These are phyloP conservation scores for Eupithecia pulchellata DNA, from an alignment of 2,888 invertebrate genomes.

Conservation along the genomic window DNA sequence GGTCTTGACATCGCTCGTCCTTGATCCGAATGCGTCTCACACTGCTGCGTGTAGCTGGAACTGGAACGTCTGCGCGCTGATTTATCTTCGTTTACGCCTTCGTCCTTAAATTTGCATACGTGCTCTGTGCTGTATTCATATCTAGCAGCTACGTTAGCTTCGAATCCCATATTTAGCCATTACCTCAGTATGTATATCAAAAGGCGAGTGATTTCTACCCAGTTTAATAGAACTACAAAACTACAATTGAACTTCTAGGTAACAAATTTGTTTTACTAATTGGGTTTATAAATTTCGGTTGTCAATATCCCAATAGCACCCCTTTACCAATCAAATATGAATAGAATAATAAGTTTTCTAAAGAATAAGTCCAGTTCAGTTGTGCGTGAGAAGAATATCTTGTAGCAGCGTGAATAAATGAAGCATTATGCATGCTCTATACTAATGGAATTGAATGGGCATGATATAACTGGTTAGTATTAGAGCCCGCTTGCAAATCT, in stretches of 20 bases:
- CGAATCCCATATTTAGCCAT: not conserved
- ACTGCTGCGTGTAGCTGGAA: slow-evolving; percentile 27
- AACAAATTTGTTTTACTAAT: not conserved
- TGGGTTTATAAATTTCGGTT: no score
- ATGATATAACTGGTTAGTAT: slow-evolving; percentile 32
- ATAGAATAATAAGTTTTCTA: not conserved
- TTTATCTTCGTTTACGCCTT: slow-evolving; percentile 35
- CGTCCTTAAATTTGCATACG: slow-evolving; percentile 26
- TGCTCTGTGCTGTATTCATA: slow-evolving; percentile 21
- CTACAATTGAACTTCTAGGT: not conserved
- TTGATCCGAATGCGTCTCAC: slow-evolving; percentile 59
- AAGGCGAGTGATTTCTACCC: slow-evolving; percentile 4
- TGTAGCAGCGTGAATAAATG: not conserved
- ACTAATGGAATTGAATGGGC: slow-evolving; percentile 24
- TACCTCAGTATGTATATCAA: not conserved
- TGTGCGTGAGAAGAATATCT: not conserved
- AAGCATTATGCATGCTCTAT: slow-evolving; percentile 15
- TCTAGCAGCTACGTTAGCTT: not conserved
- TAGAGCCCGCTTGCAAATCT: slow-evolving; percentile 47
- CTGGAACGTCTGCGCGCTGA: slow-evolving; percentile 32
- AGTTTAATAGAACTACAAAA: not conserved
- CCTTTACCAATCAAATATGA: not conserved
- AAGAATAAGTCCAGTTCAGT: no score
- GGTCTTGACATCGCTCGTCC: slow-evolving; percentile 53
- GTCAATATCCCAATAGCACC: not conserved